phyloP scores from a whole-genome alignment of 2,113 vertebrate genomes.

The Athene noctua region DNA sequence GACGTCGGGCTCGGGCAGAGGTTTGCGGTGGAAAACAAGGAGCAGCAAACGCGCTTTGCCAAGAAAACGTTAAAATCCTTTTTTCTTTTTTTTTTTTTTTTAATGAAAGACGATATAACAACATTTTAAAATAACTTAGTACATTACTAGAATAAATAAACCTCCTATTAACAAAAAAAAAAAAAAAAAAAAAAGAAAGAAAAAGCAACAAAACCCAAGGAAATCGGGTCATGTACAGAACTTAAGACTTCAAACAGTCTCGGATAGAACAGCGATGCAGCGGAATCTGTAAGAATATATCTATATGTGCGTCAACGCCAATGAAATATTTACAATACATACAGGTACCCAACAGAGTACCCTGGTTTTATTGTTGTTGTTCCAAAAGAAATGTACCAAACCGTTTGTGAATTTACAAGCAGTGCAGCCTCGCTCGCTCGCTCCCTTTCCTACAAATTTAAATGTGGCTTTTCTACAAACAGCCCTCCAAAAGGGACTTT shows the following conservation, averaged over 20 bases:
- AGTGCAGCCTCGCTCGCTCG: conserved; percentile 72
- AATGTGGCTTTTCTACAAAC: conserved; percentile 84
- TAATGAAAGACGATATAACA: conserved; percentile 96
- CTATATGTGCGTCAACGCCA: conserved; percentile 89
- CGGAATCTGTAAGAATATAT: conserved; percentile 95
- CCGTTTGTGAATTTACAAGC: conserved; percentile 87
- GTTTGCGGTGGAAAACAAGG: conserved; percentile 35
- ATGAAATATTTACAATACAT: conserved; percentile 96
- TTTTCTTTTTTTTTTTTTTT: conserved; percentile 75
- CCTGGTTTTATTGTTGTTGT: conserved; percentile 72
- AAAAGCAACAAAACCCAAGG: conserved; percentile 54
- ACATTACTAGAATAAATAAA: conserved; percentile 92
- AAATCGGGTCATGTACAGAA: conserved; percentile 86
- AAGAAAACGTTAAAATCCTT: conserved; percentile 88
- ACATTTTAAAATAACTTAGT: conserved; percentile 92
- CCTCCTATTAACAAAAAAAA: conserved; percentile 80
- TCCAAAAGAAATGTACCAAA: conserved; percentile 85
- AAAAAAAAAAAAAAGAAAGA: no score
- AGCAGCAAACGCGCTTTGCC: conserved; percentile 57
- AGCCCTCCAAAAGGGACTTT: conserved; percentile 78
- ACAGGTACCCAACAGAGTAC: conserved; percentile 76
- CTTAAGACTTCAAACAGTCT: conserved; percentile 81
- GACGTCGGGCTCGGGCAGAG: conserved; percentile 33
- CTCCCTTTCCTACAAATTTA: conserved; percentile 48
- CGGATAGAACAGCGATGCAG: conserved; percentile 91